A percentile compares a stretch with the other conserved stretches of the same genome.
phyloP scores from a whole-genome alignment of 2,797 vertebrate genomes.

The Lemur catta region DNA sequence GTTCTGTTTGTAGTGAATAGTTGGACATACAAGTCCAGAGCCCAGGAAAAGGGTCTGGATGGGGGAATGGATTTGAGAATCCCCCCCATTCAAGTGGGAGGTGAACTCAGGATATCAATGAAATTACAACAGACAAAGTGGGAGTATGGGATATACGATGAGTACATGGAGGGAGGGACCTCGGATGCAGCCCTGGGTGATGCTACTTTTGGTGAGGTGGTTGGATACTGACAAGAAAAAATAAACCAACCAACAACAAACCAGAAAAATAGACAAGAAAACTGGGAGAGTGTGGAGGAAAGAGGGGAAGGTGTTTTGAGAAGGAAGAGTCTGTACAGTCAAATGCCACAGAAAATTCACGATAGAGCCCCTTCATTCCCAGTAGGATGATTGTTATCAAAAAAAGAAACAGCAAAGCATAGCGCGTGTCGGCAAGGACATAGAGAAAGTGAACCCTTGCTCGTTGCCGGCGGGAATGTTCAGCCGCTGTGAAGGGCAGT shows the following conservation, averaged over 20 bases:
- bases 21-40: not conserved
- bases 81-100: not conserved
- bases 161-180: not conserved
- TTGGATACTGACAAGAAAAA: not conserved
- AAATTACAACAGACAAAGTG: not conserved
- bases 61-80: not conserved
- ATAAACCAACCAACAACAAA: not conserved
- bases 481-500: too few relatives aligned
- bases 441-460: not conserved
- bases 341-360: not conserved
- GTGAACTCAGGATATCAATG: not conserved
- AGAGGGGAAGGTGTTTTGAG: not conserved
- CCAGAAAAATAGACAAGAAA: not conserved
- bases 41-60: too few relatives aligned
- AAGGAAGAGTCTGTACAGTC: not conserved
- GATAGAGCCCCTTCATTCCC: not conserved
- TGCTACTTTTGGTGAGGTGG: not conserved
- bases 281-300: not conserved
- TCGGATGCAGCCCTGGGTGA: not conserved
- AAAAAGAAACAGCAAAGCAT: too few relatives aligned
- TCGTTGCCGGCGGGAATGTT: fast-evolving
- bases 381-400: too few relatives aligned
- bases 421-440: not conserved
- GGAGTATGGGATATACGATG: not conserved
- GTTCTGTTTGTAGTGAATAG: not conserved